Conservation (phyloP, 2,797 vertebrate species). For the Lacerta viridis region DNA sequence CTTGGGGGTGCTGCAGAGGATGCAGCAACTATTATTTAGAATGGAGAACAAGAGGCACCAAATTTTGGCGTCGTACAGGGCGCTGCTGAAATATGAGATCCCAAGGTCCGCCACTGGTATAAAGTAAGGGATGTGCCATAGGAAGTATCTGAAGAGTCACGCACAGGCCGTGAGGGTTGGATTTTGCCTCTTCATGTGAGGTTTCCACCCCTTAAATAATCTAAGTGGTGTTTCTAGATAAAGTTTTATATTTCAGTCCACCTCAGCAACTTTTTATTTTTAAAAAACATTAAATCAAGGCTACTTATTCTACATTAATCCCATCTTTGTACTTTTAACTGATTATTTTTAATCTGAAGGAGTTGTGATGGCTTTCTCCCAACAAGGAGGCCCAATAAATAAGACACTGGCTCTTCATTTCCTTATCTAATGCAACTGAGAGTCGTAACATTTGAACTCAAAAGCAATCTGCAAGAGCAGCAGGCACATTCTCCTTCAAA, state of each 20-base stretch:
- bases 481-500: not conserved
- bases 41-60: too few relatives aligned
- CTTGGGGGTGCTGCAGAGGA: too few relatives aligned
- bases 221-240: not conserved
- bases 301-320: constrained; percentile 4
- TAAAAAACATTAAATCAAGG: not conserved
- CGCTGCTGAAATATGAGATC: too few relatives aligned
- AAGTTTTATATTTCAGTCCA: not conserved
- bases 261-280: not conserved
- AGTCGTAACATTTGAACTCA: not conserved
- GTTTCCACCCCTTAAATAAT: not conserved
- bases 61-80: too few relatives aligned
- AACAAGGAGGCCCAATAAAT: not conserved
- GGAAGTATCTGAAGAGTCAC: too few relatives aligned
- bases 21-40: too few relatives aligned
- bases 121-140: too few relatives aligned
- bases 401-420: not conserved
- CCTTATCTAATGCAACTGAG: not conserved
- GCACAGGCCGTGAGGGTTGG: too few relatives aligned
- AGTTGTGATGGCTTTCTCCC: not conserved
- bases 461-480: not conserved
- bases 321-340: not conserved
- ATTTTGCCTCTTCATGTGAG: too few relatives aligned
- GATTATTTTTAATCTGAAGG: not conserved
- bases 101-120: too few relatives aligned